Percentiles rank a stretch among this genome's conserved stretches.
These are phyloP conservation scores for Falco biarmicus DNA, from an alignment of 2,797 vertebrate species.

Conservation along the genomic window DNA sequence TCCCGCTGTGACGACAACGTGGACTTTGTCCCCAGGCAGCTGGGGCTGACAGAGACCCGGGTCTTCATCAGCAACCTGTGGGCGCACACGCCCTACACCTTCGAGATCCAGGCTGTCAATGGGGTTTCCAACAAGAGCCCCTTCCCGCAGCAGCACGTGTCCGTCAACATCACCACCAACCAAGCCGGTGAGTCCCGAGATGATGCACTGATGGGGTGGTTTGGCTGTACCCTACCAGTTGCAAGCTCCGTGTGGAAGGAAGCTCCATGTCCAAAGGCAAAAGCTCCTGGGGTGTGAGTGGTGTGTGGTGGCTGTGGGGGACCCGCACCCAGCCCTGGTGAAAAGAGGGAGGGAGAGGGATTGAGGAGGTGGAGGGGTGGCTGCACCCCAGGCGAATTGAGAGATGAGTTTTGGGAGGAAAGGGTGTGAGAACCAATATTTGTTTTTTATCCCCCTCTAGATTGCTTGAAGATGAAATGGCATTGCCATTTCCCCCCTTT, in stretches of 20 bases:
- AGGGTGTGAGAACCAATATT: accelerated
- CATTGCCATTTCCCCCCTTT: background rate
- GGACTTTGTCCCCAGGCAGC: conserved; percentile 92
- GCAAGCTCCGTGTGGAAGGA: background rate
- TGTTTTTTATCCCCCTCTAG: background rate
- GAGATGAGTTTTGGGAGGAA: background rate
- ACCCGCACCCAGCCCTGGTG: background rate
- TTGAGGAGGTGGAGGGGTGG: background rate
- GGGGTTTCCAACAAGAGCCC: conserved; percentile 96
- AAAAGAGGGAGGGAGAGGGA: background rate
- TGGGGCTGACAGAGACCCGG: conserved; percentile 90
- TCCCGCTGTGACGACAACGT: conserved; percentile 98
- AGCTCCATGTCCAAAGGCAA: accelerated
- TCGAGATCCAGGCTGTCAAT: conserved; percentile 96
- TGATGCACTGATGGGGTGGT: accelerated
- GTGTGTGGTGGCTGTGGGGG: background rate
- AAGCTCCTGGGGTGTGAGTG: accelerated
- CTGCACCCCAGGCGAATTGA: background rate
- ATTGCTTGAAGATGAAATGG: background rate
- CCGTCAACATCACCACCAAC: conserved; percentile 98
- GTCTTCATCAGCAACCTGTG: conserved; percentile 96
- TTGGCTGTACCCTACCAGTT: accelerated
- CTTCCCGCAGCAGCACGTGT: conserved; percentile 92
- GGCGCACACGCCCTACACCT: conserved; percentile 96
- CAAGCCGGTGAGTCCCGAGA: conserved; percentile 87